Base-by-base conservation (phyloP, 2,113 vertebrate genomes). In the Chloebia gouldiae region DNA sequence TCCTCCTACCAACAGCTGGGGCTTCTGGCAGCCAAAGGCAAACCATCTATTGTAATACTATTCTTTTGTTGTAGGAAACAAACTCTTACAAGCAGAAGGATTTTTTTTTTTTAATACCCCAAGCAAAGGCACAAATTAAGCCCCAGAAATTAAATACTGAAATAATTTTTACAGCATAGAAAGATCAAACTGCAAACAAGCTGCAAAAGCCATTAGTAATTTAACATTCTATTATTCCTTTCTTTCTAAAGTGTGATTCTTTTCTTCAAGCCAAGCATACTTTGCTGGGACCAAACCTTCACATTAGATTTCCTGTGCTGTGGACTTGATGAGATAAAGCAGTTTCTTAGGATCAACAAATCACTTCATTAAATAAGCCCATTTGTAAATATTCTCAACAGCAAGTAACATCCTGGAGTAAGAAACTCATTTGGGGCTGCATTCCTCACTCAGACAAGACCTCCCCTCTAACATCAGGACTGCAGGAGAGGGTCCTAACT, bases 311-410 rank as follows among this genome's bases (percentile, higher is more conserved):
- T 97, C 88, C 92, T 94, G 75, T 64, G 42, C 90, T 81, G 50
- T 57, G 68, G 93, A 64, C 30, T 84, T 96, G 88, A 95, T 69
- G 85, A 68, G 81, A 93, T 95, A 95, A 96, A 92, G 81, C 79
- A 96, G 85, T 95, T 95, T 94, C 86, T 96, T 87, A 72, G 79
- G 93, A 95, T 78, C 53, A 93, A 95, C 84, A 96, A 95, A 93
- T 88, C 87, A 94, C 91, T 92, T 88, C 88, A 83, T 95, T 87
- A 70, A 93, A 90, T 21, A 84, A 95, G 35, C 20, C 80, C 10
- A 0, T 94, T 94, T 1, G 0, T 97, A 91, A 93, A 94, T 81
- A 90, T 90, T 71, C 94, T 82, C 91, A 95, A 76, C 15, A 91
- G 82, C 77, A 97, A 93, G 72, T 77, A 86, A 79, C 0, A 0